Evolutionary conservation across 1,140 invertebrate species (phyloP), one percentile per base, ranked within the genome.

Genomic region (Brachionus plicatilis): DNA sequence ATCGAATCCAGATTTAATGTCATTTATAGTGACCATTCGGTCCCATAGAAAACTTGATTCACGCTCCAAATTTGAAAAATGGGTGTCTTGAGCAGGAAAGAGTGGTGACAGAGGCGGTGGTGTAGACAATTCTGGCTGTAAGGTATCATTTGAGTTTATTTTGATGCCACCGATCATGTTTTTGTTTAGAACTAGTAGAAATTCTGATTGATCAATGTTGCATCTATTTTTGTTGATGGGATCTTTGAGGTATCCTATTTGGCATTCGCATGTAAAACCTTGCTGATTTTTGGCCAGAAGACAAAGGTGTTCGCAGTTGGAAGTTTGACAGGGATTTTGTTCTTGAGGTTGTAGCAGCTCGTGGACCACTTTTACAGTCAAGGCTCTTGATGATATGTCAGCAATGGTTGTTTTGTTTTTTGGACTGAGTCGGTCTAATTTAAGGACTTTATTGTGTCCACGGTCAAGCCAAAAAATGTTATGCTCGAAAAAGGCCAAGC

Each of bases 401-500:
- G 0, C 86, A 85, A 83, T 47, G 24, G 60, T 60, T 37, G 79
- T 50, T 56, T 80, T 80, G 8, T 87, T 85, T 56, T 75, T 80
- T 20, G 72, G 68, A n/a, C 45, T 53, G 27, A 75, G n/a, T 3
- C 50, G n/a, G 93, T 0, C 95, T 94, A 0, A 94, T 95, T 0
- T 95, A 87, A 94, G 93, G 33, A 95, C 94, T 8, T 95, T 90
- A 86, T 96, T 97, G 2, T 97, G 89, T 86, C 96, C 95, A 5
- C 96, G 91, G 88, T 99, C 97, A 0, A 96, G 98, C 96, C 97
- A 99, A 88, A 96, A 99, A 78, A 99, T 91, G 0, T 93, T 94
- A 86, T 99, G 96, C 89, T 96, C 95, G 88, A 96, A 97, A 0
- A 98, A 90, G 0, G 96, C 95, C 7, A 99, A 89, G 0, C 95